Base-by-base conservation (phyloP, 2,113 vertebrate genomes). In the Cyphomyrus plagiostoma region DNA sequence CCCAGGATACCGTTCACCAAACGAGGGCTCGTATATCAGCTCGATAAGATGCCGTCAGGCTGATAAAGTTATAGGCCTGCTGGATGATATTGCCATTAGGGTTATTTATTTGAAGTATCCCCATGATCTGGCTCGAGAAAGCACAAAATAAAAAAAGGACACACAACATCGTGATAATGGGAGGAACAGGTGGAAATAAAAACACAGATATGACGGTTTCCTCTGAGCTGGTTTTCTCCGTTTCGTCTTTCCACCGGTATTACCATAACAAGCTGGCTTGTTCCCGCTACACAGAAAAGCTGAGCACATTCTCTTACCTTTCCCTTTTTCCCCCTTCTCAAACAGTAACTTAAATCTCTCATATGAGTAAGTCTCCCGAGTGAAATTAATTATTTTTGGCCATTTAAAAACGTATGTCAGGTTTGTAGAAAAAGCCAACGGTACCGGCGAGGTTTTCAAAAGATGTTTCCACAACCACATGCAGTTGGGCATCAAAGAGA, bases 131-230 rank as follows among this genome's bases (percentile, higher is more conserved):
- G 89, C 85, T 53, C 52, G 53, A 35, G 26, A 77, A 56, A 15
- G 49, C n/a, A 8, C 21, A 50, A 86, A 48, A 58, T 87, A 90
- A 91, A 90, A 4, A 62, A 80, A 80, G 3, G 87, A 91, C 90
- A 46, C 86, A 46, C 86, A 9, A 62, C 56, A 56, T 17, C 13
- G 26, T 23, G 85, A 56, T 30, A 50, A 89, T 91, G 91, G 86
- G 66, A 91, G 90, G 88, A 91, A 62, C 91, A 91, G 91, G 70
- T 90, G 89, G 77, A 15, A 88, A 62, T 30, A 88, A 84, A 66
- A 88, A 88, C 70, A 46, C 23, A n/a, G 88, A 89, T 46, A 82
- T n/a, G 2, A 2, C 46, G 49, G 5, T 39, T 56, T 87, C 85
- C 50, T 53, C n/a, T 0, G 49, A 35, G 10, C 85, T 3, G 26